These are phyloP conservation scores for Drosophila varians DNA, from an alignment of 1,140 invertebrate species.

Conservation along the genomic window DNA sequence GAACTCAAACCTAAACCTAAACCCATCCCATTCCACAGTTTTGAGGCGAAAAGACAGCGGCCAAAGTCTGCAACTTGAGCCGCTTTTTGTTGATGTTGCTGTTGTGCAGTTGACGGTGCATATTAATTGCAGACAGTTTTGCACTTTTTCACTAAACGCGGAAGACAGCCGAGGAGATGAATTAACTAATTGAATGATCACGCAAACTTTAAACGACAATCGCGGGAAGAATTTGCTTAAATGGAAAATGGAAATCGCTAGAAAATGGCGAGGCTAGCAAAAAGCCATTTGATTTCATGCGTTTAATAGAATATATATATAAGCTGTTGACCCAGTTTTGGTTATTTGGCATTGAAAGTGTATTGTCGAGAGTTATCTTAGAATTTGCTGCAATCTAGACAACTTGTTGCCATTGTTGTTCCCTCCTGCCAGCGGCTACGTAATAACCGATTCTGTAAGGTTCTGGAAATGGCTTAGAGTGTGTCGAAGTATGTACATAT, in stretches of 20 bases:
- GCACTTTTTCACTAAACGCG: conserved; percentile 46
- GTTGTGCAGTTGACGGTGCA: conserved; percentile 27
- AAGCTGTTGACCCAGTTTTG: conserved; percentile 53
- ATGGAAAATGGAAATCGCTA: conserved; percentile 24
- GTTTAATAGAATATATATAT: conserved; percentile 13
- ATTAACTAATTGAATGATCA: conserved; percentile 50
- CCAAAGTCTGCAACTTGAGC: conserved; percentile 13
- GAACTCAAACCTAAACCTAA: background rate
- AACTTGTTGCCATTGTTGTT: conserved; percentile 36
- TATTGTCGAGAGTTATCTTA: conserved; percentile 40
- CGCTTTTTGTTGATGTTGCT: conserved; percentile 25
- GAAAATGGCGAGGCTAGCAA: conserved; percentile 16
- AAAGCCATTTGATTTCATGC: conserved; percentile 14
- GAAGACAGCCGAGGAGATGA: conserved; percentile 36
- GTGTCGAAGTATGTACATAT: background rate
- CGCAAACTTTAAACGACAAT: conserved; percentile 6
- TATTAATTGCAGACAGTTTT: conserved; percentile 48
- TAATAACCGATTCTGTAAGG: conserved; percentile 45
- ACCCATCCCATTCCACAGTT: conserved; percentile 5
- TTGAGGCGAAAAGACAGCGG: background rate
- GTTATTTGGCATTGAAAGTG: conserved; percentile 61
- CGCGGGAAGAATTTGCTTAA: conserved; percentile 24
- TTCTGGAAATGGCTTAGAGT: conserved; percentile 30
- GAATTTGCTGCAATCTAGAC: conserved; percentile 48
- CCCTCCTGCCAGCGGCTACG: conserved; percentile 27